Base-by-base conservation (phyloP, 1,140 invertebrate species). In the Heliconius hewitsoni region DNA sequence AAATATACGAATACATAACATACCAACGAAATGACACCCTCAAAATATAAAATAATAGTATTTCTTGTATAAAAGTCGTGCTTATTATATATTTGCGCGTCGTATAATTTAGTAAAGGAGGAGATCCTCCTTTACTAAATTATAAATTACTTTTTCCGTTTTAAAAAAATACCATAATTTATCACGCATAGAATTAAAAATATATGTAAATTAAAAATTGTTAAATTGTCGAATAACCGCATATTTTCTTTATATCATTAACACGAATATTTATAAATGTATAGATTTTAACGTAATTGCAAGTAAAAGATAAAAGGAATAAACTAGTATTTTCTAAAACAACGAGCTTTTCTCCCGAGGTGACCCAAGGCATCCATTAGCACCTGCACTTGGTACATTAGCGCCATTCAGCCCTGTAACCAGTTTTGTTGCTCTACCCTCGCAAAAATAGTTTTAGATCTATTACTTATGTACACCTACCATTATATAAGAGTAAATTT, bases 371-470 rank as follows among this genome's bases (percentile, higher is more conserved):
- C 60, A 30, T 66, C 60, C 60, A 66, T 66, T 66, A 66, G 60
- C 60, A 66, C 60, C 60, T 66, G 60, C 60, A 66, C 60, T 66
- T 66, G 60, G 11, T 66, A 66, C 60, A 66, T 66, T 66, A 66
- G 60, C 60, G 60, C 60, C 27, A 66, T 66, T 66, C 60, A 66
- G 23, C 9, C 23, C 9, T 66, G 60, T 66, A 66, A 66, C 60
- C 9, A 16, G 27, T 66, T 66, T 66, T 66, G 23, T 66, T 66
- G 27, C 30, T 66, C 13, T 57, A 23, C 55, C 8, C n/a, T 66
- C 8, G 60, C 6, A 30, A 30, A 66, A 66, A 66, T 66, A 66
- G 57, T 66, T 66, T 66, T 66, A 23, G 55, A 57, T n/a, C 8
- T 57, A 23, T 57, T 57, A 27, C 23, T 30, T 66, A 66, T 66